Conservation (phyloP, 2,888 invertebrate species). For the Rotaria macrura region DNA sequence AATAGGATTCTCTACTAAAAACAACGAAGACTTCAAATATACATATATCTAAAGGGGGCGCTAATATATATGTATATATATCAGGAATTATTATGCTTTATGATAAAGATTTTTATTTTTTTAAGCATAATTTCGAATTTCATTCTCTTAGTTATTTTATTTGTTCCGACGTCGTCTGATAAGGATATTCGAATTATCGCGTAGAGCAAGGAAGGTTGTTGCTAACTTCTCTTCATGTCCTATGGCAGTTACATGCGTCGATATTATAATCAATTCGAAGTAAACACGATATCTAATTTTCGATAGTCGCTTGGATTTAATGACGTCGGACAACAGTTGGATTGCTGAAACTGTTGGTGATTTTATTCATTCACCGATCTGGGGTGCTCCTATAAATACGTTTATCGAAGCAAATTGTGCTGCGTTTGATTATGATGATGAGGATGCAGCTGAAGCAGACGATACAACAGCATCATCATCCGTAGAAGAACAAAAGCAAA, state of each 20-base stretch:
- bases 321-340: neutral
- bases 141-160: no score
- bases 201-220: neutral
- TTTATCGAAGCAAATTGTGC: slow-evolving; percentile 1
- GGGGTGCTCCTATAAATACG: neutral
- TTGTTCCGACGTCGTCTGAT: no score
- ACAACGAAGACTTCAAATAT: neutral
- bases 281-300: no score
- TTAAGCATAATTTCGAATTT: no score
- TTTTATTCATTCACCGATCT: neutral
- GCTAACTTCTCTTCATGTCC: neutral
- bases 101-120: no score
- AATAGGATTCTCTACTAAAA: neutral
- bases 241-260: neutral
- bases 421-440: neutral
- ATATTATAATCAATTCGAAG: no score
- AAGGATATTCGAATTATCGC: no score
- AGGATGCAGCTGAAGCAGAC: neutral
- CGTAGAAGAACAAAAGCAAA: neutral
- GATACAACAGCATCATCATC: neutral
- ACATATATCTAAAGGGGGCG: neutral
- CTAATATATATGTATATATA: neutral
- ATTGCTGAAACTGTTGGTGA: neutral
- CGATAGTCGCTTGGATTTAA: neutral
- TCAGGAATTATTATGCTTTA: no score